Percentiles rank a stretch among this genome's conserved stretches.
Conservation (phyloP, 2,113 vertebrate species). For the Alosa alosa region DNA sequence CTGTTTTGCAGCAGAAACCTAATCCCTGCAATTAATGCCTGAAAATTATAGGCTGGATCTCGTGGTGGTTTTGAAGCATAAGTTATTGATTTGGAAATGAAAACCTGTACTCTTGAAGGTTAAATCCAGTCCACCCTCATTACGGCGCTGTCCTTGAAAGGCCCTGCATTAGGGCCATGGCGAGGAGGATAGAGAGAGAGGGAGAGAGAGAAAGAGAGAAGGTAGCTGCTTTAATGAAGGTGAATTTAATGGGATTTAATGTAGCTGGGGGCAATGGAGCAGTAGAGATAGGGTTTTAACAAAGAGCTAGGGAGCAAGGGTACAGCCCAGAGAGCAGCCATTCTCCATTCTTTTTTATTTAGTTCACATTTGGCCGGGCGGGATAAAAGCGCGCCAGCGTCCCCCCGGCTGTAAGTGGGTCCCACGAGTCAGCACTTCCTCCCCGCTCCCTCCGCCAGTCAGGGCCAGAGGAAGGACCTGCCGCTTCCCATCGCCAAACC, state of each 20-base stretch:
- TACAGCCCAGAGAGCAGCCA: slow-evolving; percentile 71
- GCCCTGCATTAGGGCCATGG: slow-evolving; percentile 68
- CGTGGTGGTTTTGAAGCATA: slow-evolving; percentile 73
- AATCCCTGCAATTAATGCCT: slow-evolving; percentile 76
- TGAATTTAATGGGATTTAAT: slow-evolving; percentile 86
- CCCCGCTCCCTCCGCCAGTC: slow-evolving; percentile 47
- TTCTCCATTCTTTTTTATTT: slow-evolving; percentile 76
- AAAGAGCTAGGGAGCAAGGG: slow-evolving; percentile 78
- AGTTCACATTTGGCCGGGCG: slow-evolving; percentile 70
- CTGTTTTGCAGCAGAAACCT: slow-evolving; percentile 65
- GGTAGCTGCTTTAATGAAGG: slow-evolving; percentile 80
- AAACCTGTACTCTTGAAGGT: slow-evolving; percentile 80
- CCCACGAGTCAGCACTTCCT: slow-evolving; percentile 63
- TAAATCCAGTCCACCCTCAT: slow-evolving; percentile 79
- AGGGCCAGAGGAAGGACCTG: slow-evolving; percentile 50
- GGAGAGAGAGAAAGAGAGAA: slow-evolving; percentile 46
- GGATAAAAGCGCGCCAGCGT: slow-evolving; percentile 62
- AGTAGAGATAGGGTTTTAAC: slow-evolving; percentile 81
- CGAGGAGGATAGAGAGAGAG: slow-evolving; percentile 63
- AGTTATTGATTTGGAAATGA: slow-evolving; percentile 84
- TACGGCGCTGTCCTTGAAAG: slow-evolving; percentile 78
- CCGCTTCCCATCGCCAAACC: slow-evolving; percentile 35
- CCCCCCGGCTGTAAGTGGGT: slow-evolving; percentile 66
- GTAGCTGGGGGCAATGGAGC: slow-evolving; percentile 80
- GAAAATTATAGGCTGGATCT: slow-evolving; percentile 76